These are phyloP conservation scores for Psammodynastes pulverulentus DNA, from an alignment of 2,113 vertebrate genomes.

Conservation along the genomic window DNA sequence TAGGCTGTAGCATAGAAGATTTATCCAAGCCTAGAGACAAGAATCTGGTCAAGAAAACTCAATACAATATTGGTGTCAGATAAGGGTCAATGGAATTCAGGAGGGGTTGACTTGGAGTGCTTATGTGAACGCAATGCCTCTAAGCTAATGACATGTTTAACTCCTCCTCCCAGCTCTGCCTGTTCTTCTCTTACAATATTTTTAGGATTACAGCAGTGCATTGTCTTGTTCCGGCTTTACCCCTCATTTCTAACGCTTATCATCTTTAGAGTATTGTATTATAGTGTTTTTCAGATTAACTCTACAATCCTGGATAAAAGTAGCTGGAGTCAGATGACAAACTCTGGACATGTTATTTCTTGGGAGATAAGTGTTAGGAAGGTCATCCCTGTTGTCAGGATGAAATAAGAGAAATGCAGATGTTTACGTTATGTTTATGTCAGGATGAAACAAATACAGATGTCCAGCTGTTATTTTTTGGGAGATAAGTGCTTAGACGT, in stretches of 20 bases:
- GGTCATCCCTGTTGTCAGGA: background rate
- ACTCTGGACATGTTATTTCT: background rate
- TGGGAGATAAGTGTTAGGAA: background rate
- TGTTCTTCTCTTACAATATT: background rate
- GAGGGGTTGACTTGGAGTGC: background rate
- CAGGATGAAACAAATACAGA: background rate
- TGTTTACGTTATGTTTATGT: background rate
- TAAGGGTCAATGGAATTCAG: background rate
- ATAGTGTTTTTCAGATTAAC: background rate
- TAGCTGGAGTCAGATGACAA: background rate
- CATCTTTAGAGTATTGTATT: background rate
- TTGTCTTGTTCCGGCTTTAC: background rate
- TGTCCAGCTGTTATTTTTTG: too few species aligned
- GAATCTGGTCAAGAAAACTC: too few species aligned
- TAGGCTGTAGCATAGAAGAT: too few species aligned
- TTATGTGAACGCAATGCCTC: background rate
- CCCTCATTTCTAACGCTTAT: background rate
- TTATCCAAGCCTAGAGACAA: too few species aligned
- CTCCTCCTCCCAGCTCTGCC: background rate
- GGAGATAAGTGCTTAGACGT: too few species aligned
- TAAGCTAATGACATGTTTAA: background rate
- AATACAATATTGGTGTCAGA: background rate
- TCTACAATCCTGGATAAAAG: background rate
- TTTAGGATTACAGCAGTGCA: background rate
- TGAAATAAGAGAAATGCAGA: background rate